Evolutionary conservation across 2,113 vertebrate species (phyloP).

Genomic region (Pelodiscus sinensis): DNA sequence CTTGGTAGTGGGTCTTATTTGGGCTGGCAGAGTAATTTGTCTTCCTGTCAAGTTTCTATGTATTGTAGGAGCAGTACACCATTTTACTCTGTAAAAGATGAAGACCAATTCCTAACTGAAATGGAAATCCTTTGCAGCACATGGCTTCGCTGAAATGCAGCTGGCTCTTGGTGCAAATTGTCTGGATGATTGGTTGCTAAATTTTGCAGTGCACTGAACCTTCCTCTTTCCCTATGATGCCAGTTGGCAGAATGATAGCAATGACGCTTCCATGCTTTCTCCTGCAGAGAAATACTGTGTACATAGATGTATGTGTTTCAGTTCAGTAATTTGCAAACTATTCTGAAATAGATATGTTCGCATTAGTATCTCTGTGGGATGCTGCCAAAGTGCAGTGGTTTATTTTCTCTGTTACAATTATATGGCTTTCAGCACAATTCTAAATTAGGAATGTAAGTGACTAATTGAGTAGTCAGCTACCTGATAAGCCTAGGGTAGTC

Average conservation of each 20-base stretch:
- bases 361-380: accelerated
- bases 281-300: neutral
- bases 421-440: neutral
- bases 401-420: neutral
- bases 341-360: neutral
- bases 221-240: neutral
- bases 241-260: neutral
- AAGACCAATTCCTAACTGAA: neutral
- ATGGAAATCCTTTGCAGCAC: neutral
- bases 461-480: too few relatives aligned
- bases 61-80: neutral
- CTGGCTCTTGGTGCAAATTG: accelerated
- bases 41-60: neutral
- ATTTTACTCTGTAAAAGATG: neutral
- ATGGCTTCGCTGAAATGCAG: neutral
- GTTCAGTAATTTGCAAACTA: accelerated
- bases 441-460: accelerated
- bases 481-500: too few relatives aligned
- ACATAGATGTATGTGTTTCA: neutral
- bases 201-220: neutral
- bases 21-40: neutral
- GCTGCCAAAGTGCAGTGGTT: neutral
- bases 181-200: neutral
- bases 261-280: neutral
- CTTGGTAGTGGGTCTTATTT: neutral